Conservation (phyloP, 2,113 vertebrate species). For the human region GRCh38 chr15:51164001-51164500, state of each 20-base stretch:
- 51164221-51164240: not conserved
- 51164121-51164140: not conserved
- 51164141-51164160: not conserved
- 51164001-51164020: too few relatives aligned
- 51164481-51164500: not conserved
- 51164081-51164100: not conserved
- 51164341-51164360: not conserved
- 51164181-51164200: not conserved
- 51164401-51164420: not conserved
- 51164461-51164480: not conserved
- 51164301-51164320: not conserved
- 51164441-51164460: not conserved
- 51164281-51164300: too few relatives aligned
- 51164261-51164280: not conserved
- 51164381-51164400: too few relatives aligned
- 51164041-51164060: rapidly evolving
- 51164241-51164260: not conserved
- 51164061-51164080: too few relatives aligned
- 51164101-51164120: not conserved
- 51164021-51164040: not conserved
- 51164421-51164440: not conserved
- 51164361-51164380: too few relatives aligned
- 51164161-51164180: not conserved
- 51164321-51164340: not conserved
- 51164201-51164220: not conserved